A percentile compares a stretch with the other conserved stretches of the same genome.
These are phyloP conservation scores for Chymomyza procnemis DNA, from an alignment of 2,888 invertebrate genomes.

Conservation along the genomic window DNA sequence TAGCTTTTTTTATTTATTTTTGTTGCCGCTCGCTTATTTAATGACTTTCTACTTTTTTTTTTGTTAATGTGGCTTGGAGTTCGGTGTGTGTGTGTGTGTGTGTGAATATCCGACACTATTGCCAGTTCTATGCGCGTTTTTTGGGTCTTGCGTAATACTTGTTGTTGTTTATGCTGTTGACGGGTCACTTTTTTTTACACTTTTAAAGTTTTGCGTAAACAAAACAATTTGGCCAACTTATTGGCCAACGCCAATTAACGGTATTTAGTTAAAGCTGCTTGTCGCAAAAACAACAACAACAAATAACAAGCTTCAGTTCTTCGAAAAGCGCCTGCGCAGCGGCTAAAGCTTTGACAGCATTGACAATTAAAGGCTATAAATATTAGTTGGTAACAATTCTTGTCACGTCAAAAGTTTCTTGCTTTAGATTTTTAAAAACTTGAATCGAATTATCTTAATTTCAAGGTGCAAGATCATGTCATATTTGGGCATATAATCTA, in stretches of 20 bases:
- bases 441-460: no score
- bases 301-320: background rate
- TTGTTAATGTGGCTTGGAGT: background rate
- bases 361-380: background rate
- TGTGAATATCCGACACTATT: background rate
- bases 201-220: slow-evolving; percentile 44
- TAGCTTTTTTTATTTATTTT: slow-evolving; percentile 4
- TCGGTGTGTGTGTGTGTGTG: background rate
- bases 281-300: background rate
- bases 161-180: slow-evolving; percentile 21
- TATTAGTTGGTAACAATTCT: no score
- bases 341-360: slow-evolving; percentile 23
- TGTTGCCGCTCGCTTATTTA: slow-evolving; percentile 57
- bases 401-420: no score
- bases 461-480: no score
- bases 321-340: slow-evolving; percentile 6
- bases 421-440: no score
- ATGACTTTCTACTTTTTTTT: slow-evolving; percentile 67
- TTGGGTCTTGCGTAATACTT: slow-evolving; percentile 33
- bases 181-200: slow-evolving; percentile 10
- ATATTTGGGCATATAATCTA: no score
- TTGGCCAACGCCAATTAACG: slow-evolving; percentile 44
- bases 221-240: slow-evolving; percentile 39
- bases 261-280: slow-evolving; percentile 49
- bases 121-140: background rate